Evolutionary conservation across 2,113 vertebrate genomes (phyloP).

Genomic region (Aphelocoma coerulescens): DNA sequence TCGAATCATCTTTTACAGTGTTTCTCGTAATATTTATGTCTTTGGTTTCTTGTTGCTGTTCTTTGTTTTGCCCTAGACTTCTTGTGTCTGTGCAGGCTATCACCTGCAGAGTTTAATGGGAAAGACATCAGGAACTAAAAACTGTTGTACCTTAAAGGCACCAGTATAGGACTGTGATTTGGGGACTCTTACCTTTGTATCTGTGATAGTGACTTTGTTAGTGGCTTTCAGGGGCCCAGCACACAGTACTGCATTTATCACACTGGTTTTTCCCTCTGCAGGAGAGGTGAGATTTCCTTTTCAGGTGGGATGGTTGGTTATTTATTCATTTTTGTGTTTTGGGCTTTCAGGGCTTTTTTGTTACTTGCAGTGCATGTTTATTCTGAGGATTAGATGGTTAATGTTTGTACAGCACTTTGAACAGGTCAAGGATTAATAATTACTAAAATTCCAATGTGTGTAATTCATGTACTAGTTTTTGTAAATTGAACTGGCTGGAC

Average conservation of each 20-base stretch:
- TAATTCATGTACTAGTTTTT: slow-evolving; percentile 18
- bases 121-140: neutral
- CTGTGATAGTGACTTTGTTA: neutral
- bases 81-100: neutral
- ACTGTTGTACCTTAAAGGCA: neutral
- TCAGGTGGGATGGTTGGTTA: neutral
- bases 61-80: neutral
- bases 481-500: neutral
- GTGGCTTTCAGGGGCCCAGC: neutral
- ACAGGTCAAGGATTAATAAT: slow-evolving; percentile 49
- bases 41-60: neutral
- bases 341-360: neutral
- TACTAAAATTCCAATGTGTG: slow-evolving; percentile 44
- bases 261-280: neutral
- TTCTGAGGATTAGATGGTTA: slow-evolving; percentile 42
- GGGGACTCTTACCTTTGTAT: neutral
- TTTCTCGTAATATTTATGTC: neutral
- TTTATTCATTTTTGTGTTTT: neutral
- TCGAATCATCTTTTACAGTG: neutral
- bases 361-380: neutral
- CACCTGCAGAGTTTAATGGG: neutral
- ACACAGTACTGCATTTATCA: neutral
- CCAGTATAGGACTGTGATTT: neutral
- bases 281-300: neutral
- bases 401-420: slow-evolving; percentile 40